Evolutionary conservation across 2,888 invertebrate species (phyloP).

Genomic region (Chalcosyrphus nemorum): DNA sequence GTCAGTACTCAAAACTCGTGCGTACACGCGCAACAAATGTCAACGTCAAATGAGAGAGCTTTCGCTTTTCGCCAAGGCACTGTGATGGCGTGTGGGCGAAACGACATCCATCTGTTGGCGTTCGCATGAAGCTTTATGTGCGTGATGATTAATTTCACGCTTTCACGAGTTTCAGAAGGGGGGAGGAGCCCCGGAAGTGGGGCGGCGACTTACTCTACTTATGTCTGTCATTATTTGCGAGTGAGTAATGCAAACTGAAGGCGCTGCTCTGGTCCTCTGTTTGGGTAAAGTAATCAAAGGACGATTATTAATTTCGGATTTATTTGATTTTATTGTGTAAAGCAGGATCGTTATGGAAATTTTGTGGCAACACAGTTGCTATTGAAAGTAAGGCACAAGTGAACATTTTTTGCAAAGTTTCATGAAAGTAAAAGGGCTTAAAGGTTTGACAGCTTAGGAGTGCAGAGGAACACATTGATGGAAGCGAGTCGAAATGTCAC

Average conservation of each 20-base stretch:
- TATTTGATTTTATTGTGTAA: conserved; percentile 13
- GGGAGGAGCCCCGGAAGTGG: not conserved
- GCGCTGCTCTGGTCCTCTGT: not conserved
- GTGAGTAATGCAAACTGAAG: not conserved
- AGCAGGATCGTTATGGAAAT: not conserved
- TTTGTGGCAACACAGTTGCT: not conserved
- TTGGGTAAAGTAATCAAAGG: not conserved
- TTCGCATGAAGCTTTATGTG: conserved; percentile 58
- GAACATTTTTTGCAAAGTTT: no score
- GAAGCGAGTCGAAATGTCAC: no score
- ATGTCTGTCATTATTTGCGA: not conserved
- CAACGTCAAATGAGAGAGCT: conserved; percentile 23
- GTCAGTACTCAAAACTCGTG: conserved; percentile 23
- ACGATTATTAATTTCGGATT: conserved; percentile 5
- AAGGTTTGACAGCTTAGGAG: no score
- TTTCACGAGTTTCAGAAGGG: not conserved
- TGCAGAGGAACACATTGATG: no score
- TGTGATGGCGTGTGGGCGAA: not conserved
- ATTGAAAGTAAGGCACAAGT: not conserved
- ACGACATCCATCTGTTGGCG: conserved; percentile 42
- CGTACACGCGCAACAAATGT: conserved; percentile 54
- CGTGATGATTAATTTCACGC: conserved; percentile 47
- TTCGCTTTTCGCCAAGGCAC: not conserved
- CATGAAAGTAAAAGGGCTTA: no score
- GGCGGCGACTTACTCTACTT: not conserved